These are phyloP conservation scores for Scrobipalpa atriplicella DNA, from an alignment of 2,888 invertebrate genomes.

Conservation along the genomic window DNA sequence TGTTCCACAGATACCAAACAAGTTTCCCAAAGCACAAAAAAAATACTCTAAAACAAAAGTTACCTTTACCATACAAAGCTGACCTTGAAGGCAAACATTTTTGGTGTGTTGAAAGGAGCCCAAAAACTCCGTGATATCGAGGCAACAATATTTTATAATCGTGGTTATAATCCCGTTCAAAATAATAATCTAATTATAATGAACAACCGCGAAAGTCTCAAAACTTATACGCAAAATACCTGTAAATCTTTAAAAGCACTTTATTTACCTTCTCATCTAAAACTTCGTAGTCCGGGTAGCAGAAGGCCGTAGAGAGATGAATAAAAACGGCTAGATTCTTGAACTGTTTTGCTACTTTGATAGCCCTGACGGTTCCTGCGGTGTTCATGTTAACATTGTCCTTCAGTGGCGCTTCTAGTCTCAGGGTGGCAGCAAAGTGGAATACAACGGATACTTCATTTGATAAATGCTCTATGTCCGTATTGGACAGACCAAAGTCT, in stretches of 20 bases:
- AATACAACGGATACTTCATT: conserved; percentile 91
- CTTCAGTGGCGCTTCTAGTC: conserved; percentile 93
- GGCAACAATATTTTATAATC: too few species aligned
- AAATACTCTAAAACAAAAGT: too few species aligned
- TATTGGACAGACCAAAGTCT: conserved; percentile 83
- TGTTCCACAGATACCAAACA: too few species aligned
- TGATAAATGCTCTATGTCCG: conserved; percentile 82
- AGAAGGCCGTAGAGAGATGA: conserved; percentile 97
- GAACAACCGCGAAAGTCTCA: too few species aligned
- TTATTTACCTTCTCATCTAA: conserved; percentile 67
- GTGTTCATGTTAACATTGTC: conserved; percentile 96
- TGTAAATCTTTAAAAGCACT: background rate
- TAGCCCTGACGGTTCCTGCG: conserved; percentile 89
- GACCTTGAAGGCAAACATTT: too few species aligned
- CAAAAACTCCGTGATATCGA: too few species aligned
- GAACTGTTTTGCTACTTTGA: conserved; percentile 90
- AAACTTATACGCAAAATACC: too few species aligned
- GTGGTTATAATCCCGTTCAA: too few species aligned
- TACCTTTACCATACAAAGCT: too few species aligned
- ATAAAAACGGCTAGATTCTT: conserved; percentile 89
- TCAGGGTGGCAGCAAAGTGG: conserved; percentile 96
- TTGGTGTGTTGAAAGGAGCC: too few species aligned
- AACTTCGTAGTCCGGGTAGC: conserved; percentile 91
- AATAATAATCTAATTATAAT: too few species aligned
- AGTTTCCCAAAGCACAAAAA: too few species aligned